A percentile compares a stretch with the other conserved stretches of the same genome.
Evolutionary conservation across 2,113 vertebrate genomes (phyloP).

Genomic region (Kryptolebias marmoratus): DNA sequence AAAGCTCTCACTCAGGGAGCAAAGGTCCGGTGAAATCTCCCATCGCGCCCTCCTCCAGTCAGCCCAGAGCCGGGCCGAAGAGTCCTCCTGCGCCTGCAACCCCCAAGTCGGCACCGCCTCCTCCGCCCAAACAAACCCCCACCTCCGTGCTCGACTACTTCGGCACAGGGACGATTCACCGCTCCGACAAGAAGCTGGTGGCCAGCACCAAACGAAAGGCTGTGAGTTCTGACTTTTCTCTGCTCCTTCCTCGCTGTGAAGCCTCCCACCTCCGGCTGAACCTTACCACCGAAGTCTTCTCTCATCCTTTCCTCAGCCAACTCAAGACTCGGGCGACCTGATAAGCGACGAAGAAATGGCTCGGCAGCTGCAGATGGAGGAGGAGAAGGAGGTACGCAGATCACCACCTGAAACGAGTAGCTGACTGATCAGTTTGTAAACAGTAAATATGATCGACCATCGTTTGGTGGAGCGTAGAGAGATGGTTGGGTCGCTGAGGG

Average conservation of each 20-base stretch:
- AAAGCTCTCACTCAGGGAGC: conserved; percentile 3
- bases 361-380: conserved; percentile 89
- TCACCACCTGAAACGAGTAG: not conserved
- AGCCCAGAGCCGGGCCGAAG: conserved; percentile 69
- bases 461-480: not conserved
- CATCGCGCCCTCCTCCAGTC: conserved; percentile 21
- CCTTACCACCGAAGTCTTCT: conserved; percentile 2
- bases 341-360: conserved; percentile 88
- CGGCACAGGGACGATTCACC: conserved; percentile 82
- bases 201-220: conserved; percentile 89
- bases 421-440: not conserved
- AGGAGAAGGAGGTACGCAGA: conserved; percentile 87
- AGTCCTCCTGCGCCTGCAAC: conserved; percentile 63
- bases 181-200: conserved; percentile 94
- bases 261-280: not conserved
- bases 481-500: not conserved
- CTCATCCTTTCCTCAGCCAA: conserved; percentile 71
- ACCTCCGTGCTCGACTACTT: conserved; percentile 92
- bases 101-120: conserved; percentile 73
- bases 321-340: conserved; percentile 77
- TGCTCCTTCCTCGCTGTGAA: not conserved
- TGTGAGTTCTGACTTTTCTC: conserved; percentile 78
- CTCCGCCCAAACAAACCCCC: conserved; percentile 82
- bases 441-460: not conserved
- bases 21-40: conserved; percentile 55